Percentiles rank a stretch among this genome's conserved stretches.
Evolutionary conservation across 2,113 vertebrate genomes (phyloP).

Genomic region (Peucedramus taeniatus): DNA sequence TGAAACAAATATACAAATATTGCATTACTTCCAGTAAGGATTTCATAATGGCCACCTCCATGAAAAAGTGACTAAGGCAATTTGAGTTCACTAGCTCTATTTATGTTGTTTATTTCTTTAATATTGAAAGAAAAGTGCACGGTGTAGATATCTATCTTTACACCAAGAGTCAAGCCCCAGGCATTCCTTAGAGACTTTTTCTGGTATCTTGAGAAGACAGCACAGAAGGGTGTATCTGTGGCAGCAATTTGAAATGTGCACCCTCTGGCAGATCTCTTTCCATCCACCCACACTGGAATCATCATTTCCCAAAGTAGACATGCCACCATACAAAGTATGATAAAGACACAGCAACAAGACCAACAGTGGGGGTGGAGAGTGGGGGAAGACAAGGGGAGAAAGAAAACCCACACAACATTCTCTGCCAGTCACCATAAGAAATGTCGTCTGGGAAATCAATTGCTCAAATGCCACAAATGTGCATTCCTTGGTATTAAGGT

Average conservation of each 20-base stretch:
- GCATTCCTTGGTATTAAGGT: constrained; percentile 33
- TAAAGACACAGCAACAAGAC: background rate
- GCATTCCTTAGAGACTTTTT: constrained; percentile 47
- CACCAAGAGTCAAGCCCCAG: background rate
- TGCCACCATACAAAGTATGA: background rate
- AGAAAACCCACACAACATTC: background rate
- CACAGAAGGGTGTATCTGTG: constrained; percentile 35
- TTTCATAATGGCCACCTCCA: background rate
- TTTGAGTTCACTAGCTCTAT: constrained; percentile 29
- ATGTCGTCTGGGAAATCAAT: constrained; percentile 15
- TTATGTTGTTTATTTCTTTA: background rate
- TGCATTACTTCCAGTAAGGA: background rate
- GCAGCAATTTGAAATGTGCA: constrained; percentile 56
- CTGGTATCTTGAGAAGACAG: constrained; percentile 46
- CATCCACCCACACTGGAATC: constrained; percentile 42
- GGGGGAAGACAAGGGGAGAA: background rate
- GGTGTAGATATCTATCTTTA: constrained; percentile 15
- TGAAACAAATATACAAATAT: background rate
- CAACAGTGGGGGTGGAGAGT: background rate
- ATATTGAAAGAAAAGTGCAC: background rate
- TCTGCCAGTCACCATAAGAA: constrained; percentile 12
- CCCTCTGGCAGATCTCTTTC: constrained; percentile 45
- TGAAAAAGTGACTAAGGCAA: background rate
- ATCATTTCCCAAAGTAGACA: constrained; percentile 46
- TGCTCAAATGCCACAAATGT: constrained; percentile 31